Base-by-base conservation (phyloP, 1,140 invertebrate species). In the Capitella teleta region DNA sequence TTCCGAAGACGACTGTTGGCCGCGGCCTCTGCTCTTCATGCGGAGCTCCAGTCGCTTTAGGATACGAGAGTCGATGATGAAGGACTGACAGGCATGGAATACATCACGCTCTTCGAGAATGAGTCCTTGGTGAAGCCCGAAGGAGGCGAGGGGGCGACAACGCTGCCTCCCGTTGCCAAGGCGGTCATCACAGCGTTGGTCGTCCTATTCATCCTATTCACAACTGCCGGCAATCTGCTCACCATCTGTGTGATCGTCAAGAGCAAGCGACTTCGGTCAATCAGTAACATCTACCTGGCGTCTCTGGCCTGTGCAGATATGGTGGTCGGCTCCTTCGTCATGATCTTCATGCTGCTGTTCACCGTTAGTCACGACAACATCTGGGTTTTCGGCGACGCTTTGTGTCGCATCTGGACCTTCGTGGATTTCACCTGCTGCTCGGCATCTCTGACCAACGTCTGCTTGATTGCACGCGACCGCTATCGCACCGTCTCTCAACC, bases 371-470 rank as follows among this genome's bases (percentile, higher is more conserved):
- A 19, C 43, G 21, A 45, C 43, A n/a, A n/a, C 19, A n/a, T n/a
- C n/a, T 45, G 43, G 43, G 19, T 45, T 5, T 26, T 45, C 19
- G 43, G 43, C n/a, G n/a, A 14, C 8, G 23, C 16, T 25, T 19
- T 45, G 19, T 45, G 43, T 16, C n/a, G 14, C 43, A 26, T 45
- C 19, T 45, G 43, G 43, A 45, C 43, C 21, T 45, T n/a, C 43
- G 43, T 45, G n/a, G n/a, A n/a, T n/a, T n/a, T n/a, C n/a, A n/a
- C n/a, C n/a, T n/a, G n/a, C n/a, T n/a, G n/a, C n/a, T n/a, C n/a
- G n/a, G n/a, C n/a, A n/a, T n/a, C n/a, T n/a, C n/a, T n/a, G n/a
- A n/a, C n/a, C n/a, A n/a, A n/a, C n/a, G n/a, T n/a, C n/a, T n/a
- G n/a, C n/a, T n/a, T n/a, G n/a, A n/a, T n/a, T n/a, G n/a, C n/a